Percentiles rank a stretch among this genome's conserved stretches.
These are phyloP conservation scores for Calycopis cecrops DNA, from an alignment of 1,140 invertebrate species.

Conservation along the genomic window DNA sequence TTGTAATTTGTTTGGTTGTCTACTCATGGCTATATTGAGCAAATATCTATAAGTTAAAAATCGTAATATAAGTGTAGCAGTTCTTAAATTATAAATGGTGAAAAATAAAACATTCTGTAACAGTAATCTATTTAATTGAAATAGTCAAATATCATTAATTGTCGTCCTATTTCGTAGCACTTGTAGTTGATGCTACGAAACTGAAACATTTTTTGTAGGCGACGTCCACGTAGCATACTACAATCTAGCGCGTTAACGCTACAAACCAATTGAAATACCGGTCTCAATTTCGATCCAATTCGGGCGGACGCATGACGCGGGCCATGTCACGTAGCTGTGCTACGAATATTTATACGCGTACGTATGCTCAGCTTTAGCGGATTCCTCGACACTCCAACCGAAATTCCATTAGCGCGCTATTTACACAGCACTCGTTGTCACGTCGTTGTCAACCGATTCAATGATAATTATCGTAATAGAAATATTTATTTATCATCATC, in stretches of 20 bases:
- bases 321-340: conserved; percentile 30
- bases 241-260: conserved; percentile 32
- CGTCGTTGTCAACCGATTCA: conserved; percentile 33
- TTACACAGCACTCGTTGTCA: conserved; percentile 50
- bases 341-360: conserved; percentile 30
- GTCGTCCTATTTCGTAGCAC: not conserved
- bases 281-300: conserved; percentile 41
- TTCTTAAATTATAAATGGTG: too few species aligned
- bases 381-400: conserved; percentile 28
- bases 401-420: conserved; percentile 64
- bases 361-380: conserved; percentile 22
- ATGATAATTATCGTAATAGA: conserved; percentile 1
- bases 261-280: conserved; percentile 50
- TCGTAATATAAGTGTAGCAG: too few species aligned
- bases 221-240: conserved; percentile 21
- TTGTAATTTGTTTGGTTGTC: too few species aligned
- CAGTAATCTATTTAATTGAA: too few species aligned
- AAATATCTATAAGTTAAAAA: too few species aligned
- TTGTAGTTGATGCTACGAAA: conserved; percentile 3
- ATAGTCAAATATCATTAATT: too few species aligned
- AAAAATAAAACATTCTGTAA: too few species aligned
- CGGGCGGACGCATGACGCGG: conserved; percentile 32
- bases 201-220: conserved; percentile 16
- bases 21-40: too few species aligned
- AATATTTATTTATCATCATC: too few species aligned